These are phyloP conservation scores for Aplysina aerophoba DNA, from an alignment of 37 sponge, comb jelly and placozoan genomes.

Conservation along the genomic window DNA sequence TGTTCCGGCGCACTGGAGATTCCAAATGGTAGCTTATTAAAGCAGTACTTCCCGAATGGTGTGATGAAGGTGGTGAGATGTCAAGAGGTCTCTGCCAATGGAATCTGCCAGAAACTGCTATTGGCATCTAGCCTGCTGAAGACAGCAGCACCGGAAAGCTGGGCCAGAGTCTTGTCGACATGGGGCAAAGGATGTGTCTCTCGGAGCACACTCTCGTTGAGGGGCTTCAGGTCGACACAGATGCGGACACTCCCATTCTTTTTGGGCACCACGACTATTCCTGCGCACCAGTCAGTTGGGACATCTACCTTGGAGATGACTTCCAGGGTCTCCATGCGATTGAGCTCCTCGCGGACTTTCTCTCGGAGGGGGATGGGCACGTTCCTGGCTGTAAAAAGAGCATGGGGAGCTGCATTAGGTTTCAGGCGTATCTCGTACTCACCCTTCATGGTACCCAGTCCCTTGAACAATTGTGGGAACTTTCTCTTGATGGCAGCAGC, in stretches of 20 bases:
- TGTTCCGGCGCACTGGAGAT: constrained; percentile 34
- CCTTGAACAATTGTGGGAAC: too few species aligned
- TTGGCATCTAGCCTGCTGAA: constrained; percentile 61
- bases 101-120: constrained; percentile 58
- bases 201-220: constrained; percentile 51
- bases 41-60: constrained; percentile 11
- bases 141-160: constrained; percentile 47
- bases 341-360: constrained; percentile 37
- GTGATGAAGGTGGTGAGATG: constrained; percentile 28
- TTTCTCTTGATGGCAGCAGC: neutral
- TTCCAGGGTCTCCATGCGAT: constrained; percentile 40
- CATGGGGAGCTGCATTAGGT: constrained; percentile 26
- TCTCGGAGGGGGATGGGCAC: constrained; percentile 49
- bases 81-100: neutral
- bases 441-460: constrained; percentile 15
- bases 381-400: constrained; percentile 40
- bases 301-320: constrained; percentile 51
- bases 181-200: constrained; percentile 57
- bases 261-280: constrained; percentile 54
- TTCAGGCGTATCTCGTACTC: constrained; percentile 43
- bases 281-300: constrained; percentile 67
- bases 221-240: constrained; percentile 55
- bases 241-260: constrained; percentile 44
- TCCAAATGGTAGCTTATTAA: constrained; percentile 35
- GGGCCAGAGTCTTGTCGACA: constrained; percentile 61